phyloP scores from a whole-genome alignment of 1,140 invertebrate species.

The Brachionus angularis region DNA sequence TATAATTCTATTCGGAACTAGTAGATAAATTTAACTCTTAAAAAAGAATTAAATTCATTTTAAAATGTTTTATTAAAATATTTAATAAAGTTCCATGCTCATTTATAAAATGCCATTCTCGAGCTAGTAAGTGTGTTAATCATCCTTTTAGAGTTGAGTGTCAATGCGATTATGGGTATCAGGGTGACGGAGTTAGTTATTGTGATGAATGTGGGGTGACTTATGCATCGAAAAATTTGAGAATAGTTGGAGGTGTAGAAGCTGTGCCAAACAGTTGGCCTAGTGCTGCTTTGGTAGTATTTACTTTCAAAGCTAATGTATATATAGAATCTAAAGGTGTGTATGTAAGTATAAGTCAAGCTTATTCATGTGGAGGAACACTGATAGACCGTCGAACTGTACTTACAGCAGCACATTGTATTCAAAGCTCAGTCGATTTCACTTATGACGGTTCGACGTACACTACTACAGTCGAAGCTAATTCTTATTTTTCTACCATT shows the following conservation, averaged over 20 bases:
- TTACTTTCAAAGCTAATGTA: not conserved
- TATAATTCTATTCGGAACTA: not conserved
- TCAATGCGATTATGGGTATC: slow-evolving; percentile 10
- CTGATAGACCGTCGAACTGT: slow-evolving; percentile 21
- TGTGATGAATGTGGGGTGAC: slow-evolving; percentile 37
- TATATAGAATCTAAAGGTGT: not conserved
- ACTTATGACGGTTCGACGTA: not conserved
- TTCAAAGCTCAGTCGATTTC: not conserved
- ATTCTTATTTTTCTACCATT: not conserved
- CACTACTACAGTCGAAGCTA: not conserved
- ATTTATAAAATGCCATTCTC: slow-evolving; percentile 12
- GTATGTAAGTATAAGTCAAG: not conserved
- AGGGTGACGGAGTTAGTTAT: slow-evolving; percentile 1
- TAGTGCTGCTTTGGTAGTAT: not conserved
- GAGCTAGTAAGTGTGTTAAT: slow-evolving; percentile 34
- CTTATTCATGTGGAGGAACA: slow-evolving; percentile 17
- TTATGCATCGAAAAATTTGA: not conserved
- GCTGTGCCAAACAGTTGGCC: slow-evolving; percentile 17
- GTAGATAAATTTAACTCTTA: not conserved
- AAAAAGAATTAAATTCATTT: not conserved
- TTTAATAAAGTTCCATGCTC: slow-evolving; percentile 4
- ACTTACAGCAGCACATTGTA: slow-evolving; percentile 31
- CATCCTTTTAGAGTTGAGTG: slow-evolving; percentile 21
- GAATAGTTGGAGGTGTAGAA: slow-evolving; percentile 22
- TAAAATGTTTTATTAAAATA: not conserved